Conservation (phyloP, 2,113 vertebrate genomes). For the Cromileptes altivelis region DNA sequence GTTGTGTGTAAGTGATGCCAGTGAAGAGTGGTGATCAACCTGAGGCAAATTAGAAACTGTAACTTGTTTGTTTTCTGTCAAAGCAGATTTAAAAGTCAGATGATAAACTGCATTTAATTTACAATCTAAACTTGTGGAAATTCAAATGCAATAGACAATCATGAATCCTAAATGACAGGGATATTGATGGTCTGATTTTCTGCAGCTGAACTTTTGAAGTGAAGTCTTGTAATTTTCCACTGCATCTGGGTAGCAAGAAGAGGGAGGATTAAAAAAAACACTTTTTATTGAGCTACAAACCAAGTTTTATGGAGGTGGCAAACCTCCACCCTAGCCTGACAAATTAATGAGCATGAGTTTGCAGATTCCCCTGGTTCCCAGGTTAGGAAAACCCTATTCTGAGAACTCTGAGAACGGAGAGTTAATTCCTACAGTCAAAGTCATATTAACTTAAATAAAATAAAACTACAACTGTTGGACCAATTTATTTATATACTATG, state of each 20-base stretch:
- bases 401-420: too few species aligned
- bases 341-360: too few species aligned
- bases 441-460: background rate
- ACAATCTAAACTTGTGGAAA: background rate
- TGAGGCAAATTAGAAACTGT: too few species aligned
- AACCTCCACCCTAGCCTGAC: too few species aligned
- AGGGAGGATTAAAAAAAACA: background rate
- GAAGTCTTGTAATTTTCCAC: background rate
- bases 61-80: background rate
- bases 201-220: background rate
- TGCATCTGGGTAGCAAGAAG: background rate
- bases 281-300: background rate
- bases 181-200: background rate
- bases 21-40: too few species aligned
- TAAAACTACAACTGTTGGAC: background rate
- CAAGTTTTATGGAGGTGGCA: background rate
- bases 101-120: too few species aligned
- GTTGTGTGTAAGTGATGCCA: background rate
- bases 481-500: too few species aligned
- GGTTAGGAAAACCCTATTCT: too few species aligned
- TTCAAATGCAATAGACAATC: background rate
- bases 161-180: background rate
- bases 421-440: background rate
- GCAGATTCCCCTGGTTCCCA: too few species aligned
- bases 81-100: background rate